Evolutionary conservation across 1,140 invertebrate genomes (phyloP).

Genomic region (Lepidurus apus): DNA sequence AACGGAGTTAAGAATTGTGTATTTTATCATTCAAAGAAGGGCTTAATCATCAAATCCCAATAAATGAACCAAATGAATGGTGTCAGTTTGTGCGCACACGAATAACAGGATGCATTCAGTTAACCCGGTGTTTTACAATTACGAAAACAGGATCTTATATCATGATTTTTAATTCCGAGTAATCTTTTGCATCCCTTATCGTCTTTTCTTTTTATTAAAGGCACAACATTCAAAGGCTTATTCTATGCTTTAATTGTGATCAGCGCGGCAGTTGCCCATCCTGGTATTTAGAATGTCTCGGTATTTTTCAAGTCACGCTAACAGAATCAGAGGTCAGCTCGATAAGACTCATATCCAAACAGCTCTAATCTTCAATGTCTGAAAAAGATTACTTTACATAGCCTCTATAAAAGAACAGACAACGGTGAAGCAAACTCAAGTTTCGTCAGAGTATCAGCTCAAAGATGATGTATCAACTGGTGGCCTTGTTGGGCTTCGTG

Average conservation of each 20-base stretch:
- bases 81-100: too few species aligned
- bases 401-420: not conserved
- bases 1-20: too few species aligned
- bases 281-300: not conserved
- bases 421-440: not conserved
- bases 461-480: not conserved
- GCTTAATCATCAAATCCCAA: too few species aligned
- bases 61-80: too few species aligned
- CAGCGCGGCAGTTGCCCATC: not conserved
- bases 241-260: not conserved
- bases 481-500: not conserved
- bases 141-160: not conserved
- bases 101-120: not conserved
- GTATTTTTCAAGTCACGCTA: not conserved
- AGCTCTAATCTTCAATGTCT: not conserved
- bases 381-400: constrained; percentile 7
- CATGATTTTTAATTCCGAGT: not conserved
- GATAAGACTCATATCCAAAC: not conserved
- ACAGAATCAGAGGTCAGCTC: constrained; percentile 8
- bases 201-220: not conserved
- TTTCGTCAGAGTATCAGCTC: not conserved
- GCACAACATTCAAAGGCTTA: not conserved
- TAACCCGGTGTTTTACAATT: not conserved
- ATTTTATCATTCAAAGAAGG: too few species aligned
- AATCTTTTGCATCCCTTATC: not conserved